Base-by-base conservation (phyloP, 2,888 invertebrate species). In the Dastarcus helophoroides region DNA sequence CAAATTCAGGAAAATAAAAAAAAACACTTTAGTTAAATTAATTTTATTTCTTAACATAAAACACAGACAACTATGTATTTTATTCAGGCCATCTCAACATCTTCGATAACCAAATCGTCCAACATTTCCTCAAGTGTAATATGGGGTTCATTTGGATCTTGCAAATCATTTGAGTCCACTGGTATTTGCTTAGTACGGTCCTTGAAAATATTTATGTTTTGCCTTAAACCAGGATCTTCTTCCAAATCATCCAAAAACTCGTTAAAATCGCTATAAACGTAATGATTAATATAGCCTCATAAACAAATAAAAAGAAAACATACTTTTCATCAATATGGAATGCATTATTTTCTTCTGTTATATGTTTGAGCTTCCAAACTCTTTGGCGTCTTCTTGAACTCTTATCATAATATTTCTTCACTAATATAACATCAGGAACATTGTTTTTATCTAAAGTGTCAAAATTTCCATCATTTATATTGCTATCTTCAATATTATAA, bases 171-270 rank as follows among this genome's bases (percentile, higher is more conserved):
- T 0, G 64, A 60, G 52, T 80, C 78, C 2, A 71, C 65, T 16
- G 71, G 64, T 33, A 71, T 62, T 38, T 50, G 55, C 50, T 64
- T 70, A 29, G 53, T 64, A 2, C 52, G 55, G 49, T 76, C 76
- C 48, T 77, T 76, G 64, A 89, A 98, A 40, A 98, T 94, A 57
- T 95, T 95, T 28, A 98, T 75, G 55, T 91, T 83, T 54, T 89
- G 84, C 32, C 98, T 72, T 51, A 88, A 71, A 8, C 77, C 74
- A 3, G 79, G 79, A 62, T 98, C 94, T 61, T 98, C 97, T 60
- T 98, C 98, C 40, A 98, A 64, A 54, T 98, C 98, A 47, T 97
- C 91, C 62, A 97, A 67, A 66, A 98, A 98, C 46, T 94, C 94
- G 47, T 82, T 78, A 63, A 88, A 95, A 48, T 95, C 94, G 47